Evolutionary conservation across 2,797 vertebrate genomes (phyloP).

Genomic region (Melanotaenia boesemani): DNA sequence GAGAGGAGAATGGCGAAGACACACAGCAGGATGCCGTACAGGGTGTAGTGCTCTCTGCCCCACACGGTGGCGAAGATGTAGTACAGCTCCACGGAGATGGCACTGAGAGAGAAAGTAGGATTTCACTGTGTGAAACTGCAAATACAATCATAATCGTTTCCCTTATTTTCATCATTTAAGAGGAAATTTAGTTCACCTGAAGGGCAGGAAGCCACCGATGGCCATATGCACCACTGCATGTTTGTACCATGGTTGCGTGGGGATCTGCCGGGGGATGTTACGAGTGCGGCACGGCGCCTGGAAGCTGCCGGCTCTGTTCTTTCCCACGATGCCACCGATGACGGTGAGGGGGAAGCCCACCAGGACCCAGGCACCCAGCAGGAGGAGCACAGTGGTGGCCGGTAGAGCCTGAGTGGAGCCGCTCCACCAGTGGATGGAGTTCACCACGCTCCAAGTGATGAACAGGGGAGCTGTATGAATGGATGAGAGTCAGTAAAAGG

Average conservation of each 20-base stretch:
- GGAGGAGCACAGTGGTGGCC: constrained; percentile 90
- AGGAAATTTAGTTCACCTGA: constrained; percentile 83
- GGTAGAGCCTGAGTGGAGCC: constrained; percentile 94
- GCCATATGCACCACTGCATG: constrained; percentile 91
- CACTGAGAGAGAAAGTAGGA: constrained; percentile 82
- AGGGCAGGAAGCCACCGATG: constrained; percentile 94
- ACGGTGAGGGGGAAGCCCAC: constrained; percentile 94
- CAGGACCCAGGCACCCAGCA: constrained; percentile 91
- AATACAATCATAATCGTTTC: too few relatives aligned
- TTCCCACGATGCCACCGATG: constrained; percentile 94
- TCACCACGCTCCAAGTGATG: constrained; percentile 93
- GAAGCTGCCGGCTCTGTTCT: constrained; percentile 89
- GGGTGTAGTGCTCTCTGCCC: constrained; percentile 94
- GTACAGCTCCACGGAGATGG: constrained; percentile 95
- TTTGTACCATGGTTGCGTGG: constrained; percentile 93
- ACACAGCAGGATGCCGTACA: constrained; percentile 93
- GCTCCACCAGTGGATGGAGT: constrained; percentile 93
- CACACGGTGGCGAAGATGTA: constrained; percentile 97
- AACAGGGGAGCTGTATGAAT: constrained; percentile 89
- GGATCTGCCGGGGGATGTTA: constrained; percentile 92
- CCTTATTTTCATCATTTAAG: background rate
- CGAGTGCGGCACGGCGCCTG: constrained; percentile 93
- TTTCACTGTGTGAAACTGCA: constrained; percentile 8
- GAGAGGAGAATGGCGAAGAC: constrained; percentile 94
- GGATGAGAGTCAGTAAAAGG: background rate